Evolutionary conservation across 2,797 vertebrate genomes (phyloP).

Genomic region (Serranus cabrilla): DNA sequence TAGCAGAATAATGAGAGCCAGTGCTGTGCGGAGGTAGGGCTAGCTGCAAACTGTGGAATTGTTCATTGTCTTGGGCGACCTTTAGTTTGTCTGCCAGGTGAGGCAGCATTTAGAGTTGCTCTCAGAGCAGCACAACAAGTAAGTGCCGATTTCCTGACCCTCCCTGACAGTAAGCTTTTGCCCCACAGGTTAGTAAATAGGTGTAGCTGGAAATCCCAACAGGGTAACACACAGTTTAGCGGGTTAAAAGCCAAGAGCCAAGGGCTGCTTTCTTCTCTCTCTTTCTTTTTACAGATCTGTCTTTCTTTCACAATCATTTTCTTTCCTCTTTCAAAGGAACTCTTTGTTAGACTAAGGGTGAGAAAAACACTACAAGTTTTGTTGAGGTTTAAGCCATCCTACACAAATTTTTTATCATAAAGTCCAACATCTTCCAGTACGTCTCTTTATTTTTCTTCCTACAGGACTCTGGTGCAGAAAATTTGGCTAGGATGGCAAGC

Average conservation of each 20-base stretch:
- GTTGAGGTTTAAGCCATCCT: constrained; percentile 63
- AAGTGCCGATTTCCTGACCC: constrained; percentile 78
- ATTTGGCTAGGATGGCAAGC: constrained; percentile 68
- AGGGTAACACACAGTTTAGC: constrained; percentile 64
- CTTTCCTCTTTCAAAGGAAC: constrained; percentile 88
- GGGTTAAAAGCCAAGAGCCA: constrained; percentile 61
- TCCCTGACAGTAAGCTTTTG: constrained; percentile 55
- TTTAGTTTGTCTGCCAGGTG: constrained; percentile 75
- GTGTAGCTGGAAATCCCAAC: constrained; percentile 53
- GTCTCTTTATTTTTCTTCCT: constrained; percentile 16
- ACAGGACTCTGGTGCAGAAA: constrained; percentile 55
- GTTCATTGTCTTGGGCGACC: constrained; percentile 63
- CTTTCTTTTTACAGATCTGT: constrained; percentile 78
- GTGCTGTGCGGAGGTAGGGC: constrained; percentile 1
- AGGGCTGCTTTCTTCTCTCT: constrained; percentile 74
- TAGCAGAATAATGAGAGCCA: neutral
- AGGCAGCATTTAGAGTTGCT: constrained; percentile 71
- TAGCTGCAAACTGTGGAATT: constrained; percentile 28
- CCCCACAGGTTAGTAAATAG: constrained; percentile 69
- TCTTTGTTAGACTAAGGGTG: constrained; percentile 86
- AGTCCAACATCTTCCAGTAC: constrained; percentile 27
- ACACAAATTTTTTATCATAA: constrained; percentile 57
- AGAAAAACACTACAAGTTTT: constrained; percentile 74
- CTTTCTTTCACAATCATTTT: constrained; percentile 85
- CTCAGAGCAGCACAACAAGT: constrained; percentile 76